Evolutionary conservation across 2,113 vertebrate species (phyloP).

Genomic region (Acrocephalus arundinaceus): DNA sequence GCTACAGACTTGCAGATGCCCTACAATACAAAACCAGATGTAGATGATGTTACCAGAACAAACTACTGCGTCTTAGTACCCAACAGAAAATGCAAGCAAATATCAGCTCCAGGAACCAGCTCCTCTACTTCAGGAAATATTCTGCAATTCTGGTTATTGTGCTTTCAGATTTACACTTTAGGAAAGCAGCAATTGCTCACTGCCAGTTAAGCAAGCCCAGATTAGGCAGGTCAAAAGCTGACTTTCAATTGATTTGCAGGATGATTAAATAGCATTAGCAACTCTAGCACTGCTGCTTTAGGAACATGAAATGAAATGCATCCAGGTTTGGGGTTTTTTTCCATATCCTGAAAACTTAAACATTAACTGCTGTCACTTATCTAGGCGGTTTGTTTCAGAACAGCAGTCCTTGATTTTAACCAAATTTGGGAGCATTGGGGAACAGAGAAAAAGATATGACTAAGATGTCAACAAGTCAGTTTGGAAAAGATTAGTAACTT

Average conservation of each 20-base stretch:
- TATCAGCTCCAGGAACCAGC: no score
- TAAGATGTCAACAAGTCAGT: neutral
- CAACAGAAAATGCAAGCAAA: neutral
- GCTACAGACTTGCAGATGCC: neutral
- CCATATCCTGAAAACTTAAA: neutral
- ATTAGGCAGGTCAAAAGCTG: neutral
- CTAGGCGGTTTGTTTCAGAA: neutral
- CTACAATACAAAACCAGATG: neutral
- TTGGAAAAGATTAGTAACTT: neutral
- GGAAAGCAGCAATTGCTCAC: neutral
- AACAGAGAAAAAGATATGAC: neutral
- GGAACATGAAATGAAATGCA: neutral
- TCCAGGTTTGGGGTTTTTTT: neutral
- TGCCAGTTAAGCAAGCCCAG: neutral
- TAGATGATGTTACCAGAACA: neutral
- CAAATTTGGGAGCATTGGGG: neutral
- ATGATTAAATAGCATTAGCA: neutral
- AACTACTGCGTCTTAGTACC: neutral
- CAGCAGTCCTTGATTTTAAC: neutral
- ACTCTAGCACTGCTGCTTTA: neutral
- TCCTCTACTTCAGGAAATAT: neutral
- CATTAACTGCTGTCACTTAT: neutral
- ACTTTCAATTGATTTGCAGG: neutral
- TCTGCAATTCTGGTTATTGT: neutral
- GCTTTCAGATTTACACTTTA: neutral